Percentiles rank a stretch among this genome's conserved stretches.
Conservation (phyloP, 2,797 vertebrate genomes). For the Dicrostonyx torquatus region DNA sequence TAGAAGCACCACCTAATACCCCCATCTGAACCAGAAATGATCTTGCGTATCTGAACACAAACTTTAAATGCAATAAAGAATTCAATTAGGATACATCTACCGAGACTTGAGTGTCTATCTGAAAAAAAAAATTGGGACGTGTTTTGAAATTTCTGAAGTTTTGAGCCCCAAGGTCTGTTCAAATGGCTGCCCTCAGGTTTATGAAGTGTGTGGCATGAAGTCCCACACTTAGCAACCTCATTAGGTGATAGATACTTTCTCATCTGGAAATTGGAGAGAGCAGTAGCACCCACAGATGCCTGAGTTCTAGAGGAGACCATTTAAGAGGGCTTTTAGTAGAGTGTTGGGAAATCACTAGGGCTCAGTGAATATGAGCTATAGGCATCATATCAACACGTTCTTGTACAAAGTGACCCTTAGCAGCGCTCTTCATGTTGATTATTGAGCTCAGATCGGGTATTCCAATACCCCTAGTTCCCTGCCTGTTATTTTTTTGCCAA, state of each 20-base stretch:
- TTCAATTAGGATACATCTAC: not conserved
- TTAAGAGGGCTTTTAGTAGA: not conserved
- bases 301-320: not conserved
- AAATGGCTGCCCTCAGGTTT: not conserved
- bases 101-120: not conserved
- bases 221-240: not conserved
- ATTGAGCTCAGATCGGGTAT: not conserved
- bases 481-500: not conserved
- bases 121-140: not conserved
- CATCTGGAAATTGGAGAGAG: not conserved
- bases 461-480: not conserved
- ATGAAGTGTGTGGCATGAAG: not conserved
- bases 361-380: not conserved
- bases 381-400: not conserved
- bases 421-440: not conserved
- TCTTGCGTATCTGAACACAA: not conserved
- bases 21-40: not conserved
- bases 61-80: not conserved
- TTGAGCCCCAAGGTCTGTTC: not conserved
- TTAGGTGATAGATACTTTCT: not conserved
- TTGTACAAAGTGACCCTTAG: not conserved
- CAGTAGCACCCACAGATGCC: not conserved
- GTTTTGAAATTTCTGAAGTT: slow-evolving; percentile 23
- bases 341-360: not conserved
- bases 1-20: not conserved